Evolutionary conservation across 2,888 invertebrate species (phyloP).

Genomic region (Chrysomela aeneicollis): DNA sequence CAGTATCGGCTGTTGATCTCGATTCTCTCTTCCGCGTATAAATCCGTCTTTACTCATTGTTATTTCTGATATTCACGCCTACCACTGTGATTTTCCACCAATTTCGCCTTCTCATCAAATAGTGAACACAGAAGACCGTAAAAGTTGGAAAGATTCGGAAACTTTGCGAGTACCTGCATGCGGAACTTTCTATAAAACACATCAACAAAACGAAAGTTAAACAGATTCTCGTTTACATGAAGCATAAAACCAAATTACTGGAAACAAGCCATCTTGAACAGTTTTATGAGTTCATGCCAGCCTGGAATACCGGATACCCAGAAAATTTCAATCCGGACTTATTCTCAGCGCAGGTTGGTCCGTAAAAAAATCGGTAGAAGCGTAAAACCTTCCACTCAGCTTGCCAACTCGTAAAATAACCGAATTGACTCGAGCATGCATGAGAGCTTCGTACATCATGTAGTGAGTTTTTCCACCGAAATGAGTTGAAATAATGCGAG

Average conservation of each 20-base stretch:
- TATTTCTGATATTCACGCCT: too few relatives aligned
- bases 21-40: too few relatives aligned
- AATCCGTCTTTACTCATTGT: too few relatives aligned
- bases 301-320: constrained; percentile 11
- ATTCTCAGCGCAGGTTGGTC: constrained; percentile 29
- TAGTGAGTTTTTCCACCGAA: too few relatives aligned
- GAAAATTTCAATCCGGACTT: constrained; percentile 24
- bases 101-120: background rate
- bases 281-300: constrained; percentile 30
- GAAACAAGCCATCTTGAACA: constrained; percentile 22
- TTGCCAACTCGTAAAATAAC: constrained; percentile 31
- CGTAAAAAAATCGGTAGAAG: constrained; percentile 32
- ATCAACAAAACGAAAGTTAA: background rate
- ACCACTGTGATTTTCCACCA: too few relatives aligned
- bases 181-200: background rate
- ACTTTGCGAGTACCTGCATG: background rate
- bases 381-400: constrained; percentile 23
- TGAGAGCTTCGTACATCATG: too few relatives aligned
- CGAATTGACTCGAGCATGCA: constrained; percentile 28
- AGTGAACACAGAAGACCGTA: background rate
- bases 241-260: constrained; percentile 23
- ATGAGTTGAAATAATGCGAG: too few relatives aligned
- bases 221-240: constrained; percentile 10
- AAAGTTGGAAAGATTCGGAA: background rate
- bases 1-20: too few relatives aligned